A percentile compares a stretch with the other conserved stretches of the same genome.
Evolutionary conservation across 2,888 invertebrate species (phyloP).

Genomic region (Scaptomyza reducta): DNA sequence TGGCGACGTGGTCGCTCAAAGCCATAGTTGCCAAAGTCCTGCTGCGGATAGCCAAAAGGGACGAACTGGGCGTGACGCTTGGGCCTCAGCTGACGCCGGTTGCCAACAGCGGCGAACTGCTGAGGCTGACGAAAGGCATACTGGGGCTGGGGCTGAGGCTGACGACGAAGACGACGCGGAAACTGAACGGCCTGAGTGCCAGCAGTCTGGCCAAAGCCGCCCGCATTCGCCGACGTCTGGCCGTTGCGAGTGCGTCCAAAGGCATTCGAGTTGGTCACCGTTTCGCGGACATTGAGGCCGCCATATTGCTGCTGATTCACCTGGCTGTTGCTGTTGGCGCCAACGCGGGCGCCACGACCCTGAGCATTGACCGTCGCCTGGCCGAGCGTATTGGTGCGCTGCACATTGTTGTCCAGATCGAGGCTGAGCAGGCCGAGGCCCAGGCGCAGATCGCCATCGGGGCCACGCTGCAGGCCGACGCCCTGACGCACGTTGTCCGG

Average conservation of each 20-base stretch:
- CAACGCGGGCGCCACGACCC: constrained; percentile 70
- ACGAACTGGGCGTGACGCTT: constrained; percentile 71
- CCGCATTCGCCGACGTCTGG: constrained; percentile 74
- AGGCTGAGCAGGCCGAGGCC: constrained; percentile 79
- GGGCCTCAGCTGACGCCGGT: constrained; percentile 40
- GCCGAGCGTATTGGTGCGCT: constrained; percentile 44
- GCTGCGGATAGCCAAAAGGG: constrained; percentile 66
- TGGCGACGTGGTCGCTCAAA: constrained; percentile 7
- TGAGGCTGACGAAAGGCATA: not conserved
- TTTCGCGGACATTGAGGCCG: constrained; percentile 68
- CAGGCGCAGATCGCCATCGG: constrained; percentile 74
- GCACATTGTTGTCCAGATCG: constrained; percentile 71
- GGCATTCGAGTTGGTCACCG: constrained; percentile 75
- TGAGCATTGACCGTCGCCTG: constrained; percentile 76
- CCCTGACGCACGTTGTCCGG: constrained; percentile 75
- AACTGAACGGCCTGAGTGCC: constrained; percentile 52
- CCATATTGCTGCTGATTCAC: constrained; percentile 71
- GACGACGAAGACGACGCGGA: constrained; percentile 49
- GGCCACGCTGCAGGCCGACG: constrained; percentile 75
- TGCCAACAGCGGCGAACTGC: not conserved
- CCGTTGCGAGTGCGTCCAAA: constrained; percentile 71
- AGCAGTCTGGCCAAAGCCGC: constrained; percentile 63
- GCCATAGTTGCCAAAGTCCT: not conserved
- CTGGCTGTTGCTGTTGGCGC: constrained; percentile 70
- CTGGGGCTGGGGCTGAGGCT: constrained; percentile 11